Conservation (phyloP, 2,113 vertebrate genomes). For the Urocitellus parryii region DNA sequence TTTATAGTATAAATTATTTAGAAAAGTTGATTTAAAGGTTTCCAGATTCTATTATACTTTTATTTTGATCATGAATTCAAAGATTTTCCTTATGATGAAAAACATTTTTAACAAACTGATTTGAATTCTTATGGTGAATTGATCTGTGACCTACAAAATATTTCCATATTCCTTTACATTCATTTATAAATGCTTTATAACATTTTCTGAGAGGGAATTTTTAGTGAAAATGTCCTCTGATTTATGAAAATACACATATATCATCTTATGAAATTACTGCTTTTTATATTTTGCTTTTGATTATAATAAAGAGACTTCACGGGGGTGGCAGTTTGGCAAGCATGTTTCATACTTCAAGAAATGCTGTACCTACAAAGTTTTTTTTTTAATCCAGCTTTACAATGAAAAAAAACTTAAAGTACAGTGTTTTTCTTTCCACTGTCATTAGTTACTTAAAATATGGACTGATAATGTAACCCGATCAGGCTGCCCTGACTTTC, state of each 20-base stretch:
- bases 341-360: neutral
- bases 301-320: neutral
- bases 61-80: constrained; percentile 27
- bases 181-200: neutral
- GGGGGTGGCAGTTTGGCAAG: neutral
- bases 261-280: neutral
- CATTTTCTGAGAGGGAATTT: neutral
- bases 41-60: neutral
- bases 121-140: neutral
- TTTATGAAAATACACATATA: neutral
- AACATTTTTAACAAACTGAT: neutral
- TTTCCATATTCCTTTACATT: neutral
- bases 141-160: neutral
- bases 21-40: neutral
- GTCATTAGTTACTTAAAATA: constrained; percentile 40
- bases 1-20: neutral
- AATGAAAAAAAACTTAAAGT: constrained; percentile 35
- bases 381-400: neutral
- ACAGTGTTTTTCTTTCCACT: neutral
- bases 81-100: neutral
- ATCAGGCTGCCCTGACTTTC: neutral
- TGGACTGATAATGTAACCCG: neutral
- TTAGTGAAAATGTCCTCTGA: neutral
- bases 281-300: neutral
- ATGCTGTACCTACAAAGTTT: neutral